A percentile compares a stretch with the other conserved stretches of the same genome.
These are phyloP conservation scores for Scrobipalpa atriplicella DNA, from an alignment of 2,888 invertebrate genomes.

Conservation along the genomic window DNA sequence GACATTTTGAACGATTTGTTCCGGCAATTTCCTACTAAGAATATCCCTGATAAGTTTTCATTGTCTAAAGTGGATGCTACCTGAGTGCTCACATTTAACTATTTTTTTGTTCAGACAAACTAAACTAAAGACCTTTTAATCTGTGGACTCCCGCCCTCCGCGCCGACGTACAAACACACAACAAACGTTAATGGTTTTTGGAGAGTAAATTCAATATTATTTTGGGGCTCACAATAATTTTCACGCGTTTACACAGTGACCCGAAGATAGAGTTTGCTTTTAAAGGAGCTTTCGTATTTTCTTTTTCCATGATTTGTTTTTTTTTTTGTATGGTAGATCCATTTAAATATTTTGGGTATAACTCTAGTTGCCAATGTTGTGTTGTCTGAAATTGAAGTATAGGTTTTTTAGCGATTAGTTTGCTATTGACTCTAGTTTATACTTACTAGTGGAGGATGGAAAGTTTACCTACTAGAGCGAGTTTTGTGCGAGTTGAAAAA, in stretches of 20 bases:
- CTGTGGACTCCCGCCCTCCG: conserved; percentile 49
- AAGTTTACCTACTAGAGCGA: too few species aligned
- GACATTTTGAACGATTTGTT: too few species aligned
- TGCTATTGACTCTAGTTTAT: too few species aligned
- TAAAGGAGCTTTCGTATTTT: conserved; percentile 47
- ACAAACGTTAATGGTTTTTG: conserved; percentile 76
- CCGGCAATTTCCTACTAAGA: too few species aligned
- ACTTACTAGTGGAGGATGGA: too few species aligned
- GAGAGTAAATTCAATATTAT: conserved; percentile 77
- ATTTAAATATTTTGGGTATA: not conserved
- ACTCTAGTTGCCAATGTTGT: not conserved
- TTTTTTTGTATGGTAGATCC: not conserved
- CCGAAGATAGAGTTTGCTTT: conserved; percentile 58
- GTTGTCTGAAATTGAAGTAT: not conserved
- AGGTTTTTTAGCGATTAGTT: too few species aligned
- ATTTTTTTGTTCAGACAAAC: conserved; percentile 1
- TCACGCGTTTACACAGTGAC: conserved; percentile 67
- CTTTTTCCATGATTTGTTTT: not conserved
- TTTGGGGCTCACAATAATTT: conserved; percentile 74
- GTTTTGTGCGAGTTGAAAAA: not conserved
- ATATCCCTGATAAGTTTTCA: too few species aligned
- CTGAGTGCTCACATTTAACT: too few species aligned
- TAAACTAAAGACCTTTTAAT: conserved; percentile 46
- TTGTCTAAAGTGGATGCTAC: too few species aligned
- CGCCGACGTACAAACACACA: conserved; percentile 60